A percentile compares a stretch with the other conserved stretches of the same genome.
phyloP scores from a whole-genome alignment of 2,888 invertebrate genomes.

The Trissoscelio sp. region DNA sequence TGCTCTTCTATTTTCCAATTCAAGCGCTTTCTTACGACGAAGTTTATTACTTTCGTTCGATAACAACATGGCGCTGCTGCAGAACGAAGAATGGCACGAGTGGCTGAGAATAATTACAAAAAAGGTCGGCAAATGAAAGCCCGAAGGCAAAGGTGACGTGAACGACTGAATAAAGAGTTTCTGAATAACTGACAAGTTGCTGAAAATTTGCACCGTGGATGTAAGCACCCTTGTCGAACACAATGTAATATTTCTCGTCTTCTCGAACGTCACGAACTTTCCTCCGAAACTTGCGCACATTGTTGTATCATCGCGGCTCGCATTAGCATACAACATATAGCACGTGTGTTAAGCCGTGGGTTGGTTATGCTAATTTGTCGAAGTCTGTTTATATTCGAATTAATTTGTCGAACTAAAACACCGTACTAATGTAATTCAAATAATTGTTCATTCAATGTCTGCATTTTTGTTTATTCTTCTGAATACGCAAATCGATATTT shows the following conservation, averaged over 20 bases:
- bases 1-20: too few species aligned
- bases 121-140: constrained; percentile 28
- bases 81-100: constrained; percentile 40
- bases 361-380: constrained; percentile 46
- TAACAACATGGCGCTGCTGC: constrained; percentile 36
- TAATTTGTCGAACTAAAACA: constrained; percentile 38
- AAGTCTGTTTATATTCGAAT: constrained; percentile 43
- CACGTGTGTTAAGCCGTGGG: constrained; percentile 25
- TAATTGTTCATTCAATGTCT: constrained; percentile 5
- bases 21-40: constrained; percentile 46
- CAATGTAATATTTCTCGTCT: constrained; percentile 32
- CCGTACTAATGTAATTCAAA: constrained; percentile 10
- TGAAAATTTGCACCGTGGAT: constrained; percentile 27
- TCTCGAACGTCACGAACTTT: constrained; percentile 36
- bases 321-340: constrained; percentile 47
- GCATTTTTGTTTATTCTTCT: neutral
- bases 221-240: constrained; percentile 25
- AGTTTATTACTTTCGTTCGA: constrained; percentile 50
- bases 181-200: constrained; percentile 30
- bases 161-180: constrained; percentile 36
- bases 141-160: constrained; percentile 2
- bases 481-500: too few species aligned
- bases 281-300: constrained; percentile 19
- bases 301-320: constrained; percentile 26
- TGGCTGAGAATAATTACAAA: constrained; percentile 51